These are phyloP conservation scores for Temnopleurus reevesii DNA, from an alignment of 53 echinoderm and acorn worm genomes.

Conservation along the genomic window DNA sequence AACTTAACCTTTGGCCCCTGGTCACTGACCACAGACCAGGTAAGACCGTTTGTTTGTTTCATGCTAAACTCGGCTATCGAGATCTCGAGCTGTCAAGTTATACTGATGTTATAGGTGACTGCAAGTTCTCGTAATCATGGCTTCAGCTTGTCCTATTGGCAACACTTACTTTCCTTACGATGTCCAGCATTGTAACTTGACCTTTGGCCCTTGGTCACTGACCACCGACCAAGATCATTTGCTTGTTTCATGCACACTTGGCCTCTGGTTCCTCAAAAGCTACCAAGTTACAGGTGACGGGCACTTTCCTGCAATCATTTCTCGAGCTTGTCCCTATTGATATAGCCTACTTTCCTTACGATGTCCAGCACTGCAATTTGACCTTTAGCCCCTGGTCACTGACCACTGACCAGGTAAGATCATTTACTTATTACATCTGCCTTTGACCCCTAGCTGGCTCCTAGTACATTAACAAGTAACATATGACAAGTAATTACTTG, in stretches of 20 bases:
- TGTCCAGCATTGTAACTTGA: neutral
- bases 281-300: neutral
- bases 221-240: neutral
- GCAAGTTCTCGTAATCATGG: neutral
- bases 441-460: too few species aligned
- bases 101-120: neutral
- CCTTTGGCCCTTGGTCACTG: neutral
- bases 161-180: conserved; percentile 38
- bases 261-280: too few species aligned
- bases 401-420: neutral
- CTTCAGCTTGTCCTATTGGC: conserved; percentile 4
- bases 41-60: too few species aligned
- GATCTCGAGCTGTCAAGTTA: too few species aligned
- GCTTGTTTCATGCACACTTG: too few species aligned
- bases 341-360: conserved; percentile 54
- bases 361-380: conserved; percentile 25
- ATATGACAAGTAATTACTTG: conserved; percentile 5
- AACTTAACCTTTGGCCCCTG: conserved; percentile 31
- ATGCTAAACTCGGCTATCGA: too few species aligned
- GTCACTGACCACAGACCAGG: neutral
- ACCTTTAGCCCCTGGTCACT: conserved; percentile 35
- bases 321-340: conserved; percentile 38
- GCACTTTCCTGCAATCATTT: neutral
- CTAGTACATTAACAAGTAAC: neutral
- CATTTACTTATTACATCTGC: too few species aligned